Percentiles rank a stretch among this genome's conserved stretches.
Evolutionary conservation across 64 coral and sea anemone genomes (phyloP).

Genomic region (Pocillopora damicornis): DNA sequence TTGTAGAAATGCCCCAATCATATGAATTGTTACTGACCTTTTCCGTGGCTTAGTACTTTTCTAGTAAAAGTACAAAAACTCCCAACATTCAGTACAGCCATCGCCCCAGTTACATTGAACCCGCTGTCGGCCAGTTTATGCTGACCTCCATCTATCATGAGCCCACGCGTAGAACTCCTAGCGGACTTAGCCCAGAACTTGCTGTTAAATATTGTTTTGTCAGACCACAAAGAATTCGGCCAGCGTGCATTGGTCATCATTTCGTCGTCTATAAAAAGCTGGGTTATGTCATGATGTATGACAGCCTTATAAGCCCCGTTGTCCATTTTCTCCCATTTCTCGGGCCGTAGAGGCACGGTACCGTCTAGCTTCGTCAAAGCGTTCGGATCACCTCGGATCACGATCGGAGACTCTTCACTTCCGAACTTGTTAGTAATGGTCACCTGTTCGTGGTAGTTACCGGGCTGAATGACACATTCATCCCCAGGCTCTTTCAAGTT

Average conservation of each 20-base stretch:
- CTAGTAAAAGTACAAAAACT: constrained; percentile 69
- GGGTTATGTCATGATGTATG: constrained; percentile 45
- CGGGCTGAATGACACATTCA: constrained; percentile 2
- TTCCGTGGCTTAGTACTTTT: constrained; percentile 13
- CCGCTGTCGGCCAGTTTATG: constrained; percentile 69
- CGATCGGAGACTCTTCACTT: background rate
- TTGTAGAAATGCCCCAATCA: no score
- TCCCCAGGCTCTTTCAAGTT: background rate
- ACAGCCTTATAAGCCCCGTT: background rate
- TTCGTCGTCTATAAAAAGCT: constrained; percentile 5
- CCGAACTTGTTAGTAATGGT: constrained; percentile 2
- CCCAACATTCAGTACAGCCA: constrained; percentile 66
- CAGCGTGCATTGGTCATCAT: constrained; percentile 80
- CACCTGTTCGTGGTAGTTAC: background rate
- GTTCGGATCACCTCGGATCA: background rate
- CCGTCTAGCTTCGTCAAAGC: background rate
- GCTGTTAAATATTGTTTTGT: constrained; percentile 39
- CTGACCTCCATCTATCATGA: constrained; percentile 59
- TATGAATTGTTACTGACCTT: background rate
- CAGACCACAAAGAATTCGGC: constrained; percentile 49
- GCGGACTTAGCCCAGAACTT: constrained; percentile 61
- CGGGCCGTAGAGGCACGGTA: background rate
- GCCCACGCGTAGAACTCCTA: constrained; percentile 15
- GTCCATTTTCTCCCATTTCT: background rate
- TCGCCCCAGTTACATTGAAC: constrained; percentile 55